Percentiles rank a stretch among this genome's conserved stretches.
Evolutionary conservation across 2,113 vertebrate genomes (phyloP).

Genomic region (Lophius piscatorius): DNA sequence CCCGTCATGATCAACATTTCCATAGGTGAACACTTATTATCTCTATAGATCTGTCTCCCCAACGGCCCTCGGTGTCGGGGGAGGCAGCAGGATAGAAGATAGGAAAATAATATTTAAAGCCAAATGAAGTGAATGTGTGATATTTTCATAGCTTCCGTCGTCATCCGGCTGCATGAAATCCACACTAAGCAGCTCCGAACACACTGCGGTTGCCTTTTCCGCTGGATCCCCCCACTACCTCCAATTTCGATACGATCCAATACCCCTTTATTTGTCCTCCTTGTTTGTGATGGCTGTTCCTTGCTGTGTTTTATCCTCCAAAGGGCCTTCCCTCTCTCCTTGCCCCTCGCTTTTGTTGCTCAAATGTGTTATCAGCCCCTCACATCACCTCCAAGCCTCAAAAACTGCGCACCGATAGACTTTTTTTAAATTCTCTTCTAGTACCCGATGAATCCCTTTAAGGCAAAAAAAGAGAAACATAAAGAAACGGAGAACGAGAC

Average conservation of each 20-base stretch:
- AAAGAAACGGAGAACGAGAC: constrained; percentile 52
- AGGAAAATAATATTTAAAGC: constrained; percentile 68
- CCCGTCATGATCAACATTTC: constrained; percentile 58
- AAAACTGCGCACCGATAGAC: constrained; percentile 66
- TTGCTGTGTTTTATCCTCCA: constrained; percentile 67
- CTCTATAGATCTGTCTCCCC: constrained; percentile 29
- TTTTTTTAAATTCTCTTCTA: constrained; percentile 20
- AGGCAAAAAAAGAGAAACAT: constrained; percentile 4
- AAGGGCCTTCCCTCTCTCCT: constrained; percentile 60
- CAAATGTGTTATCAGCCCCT: constrained; percentile 72
- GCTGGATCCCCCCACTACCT: constrained; percentile 40
- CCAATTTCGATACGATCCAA: constrained; percentile 28
- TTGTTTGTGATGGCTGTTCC: constrained; percentile 67
- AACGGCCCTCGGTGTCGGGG: constrained; percentile 52
- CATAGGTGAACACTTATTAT: constrained; percentile 18
- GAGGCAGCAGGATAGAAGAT: constrained; percentile 31
- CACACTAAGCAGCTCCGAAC: constrained; percentile 32
- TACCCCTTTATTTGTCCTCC: constrained; percentile 55
- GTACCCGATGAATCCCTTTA: constrained; percentile 27
- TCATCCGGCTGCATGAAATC: constrained; percentile 65
- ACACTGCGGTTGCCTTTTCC: constrained; percentile 44
- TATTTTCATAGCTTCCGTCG: constrained; percentile 71
- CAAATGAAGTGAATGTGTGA: constrained; percentile 74
- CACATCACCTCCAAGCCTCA: constrained; percentile 68
- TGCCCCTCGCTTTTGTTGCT: constrained; percentile 74